Conservation (phyloP, 23 tunicate genomes). For the Ciona savignyi region DNA sequence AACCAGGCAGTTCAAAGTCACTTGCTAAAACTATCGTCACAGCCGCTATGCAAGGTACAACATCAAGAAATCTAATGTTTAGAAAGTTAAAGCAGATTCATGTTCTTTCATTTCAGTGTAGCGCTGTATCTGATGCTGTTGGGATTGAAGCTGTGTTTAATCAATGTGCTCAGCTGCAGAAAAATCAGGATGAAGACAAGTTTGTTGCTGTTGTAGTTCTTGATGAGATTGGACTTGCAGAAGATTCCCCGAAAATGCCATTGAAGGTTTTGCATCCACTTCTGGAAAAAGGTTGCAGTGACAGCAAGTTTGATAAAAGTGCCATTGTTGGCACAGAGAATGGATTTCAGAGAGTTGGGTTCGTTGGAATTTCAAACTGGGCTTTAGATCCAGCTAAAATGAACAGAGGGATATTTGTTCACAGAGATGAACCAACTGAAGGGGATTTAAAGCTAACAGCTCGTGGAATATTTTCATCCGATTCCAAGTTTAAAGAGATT, state of each 20-base stretch:
- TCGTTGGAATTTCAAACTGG: conserved; percentile 86
- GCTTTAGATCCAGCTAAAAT: conserved; percentile 78
- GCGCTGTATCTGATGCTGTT: conserved; percentile 68
- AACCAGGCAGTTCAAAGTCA: conserved; percentile 88
- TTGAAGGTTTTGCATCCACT: conserved; percentile 73
- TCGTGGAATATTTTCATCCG: conserved; percentile 48
- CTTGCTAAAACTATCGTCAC: conserved; percentile 73
- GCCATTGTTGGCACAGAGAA: background rate
- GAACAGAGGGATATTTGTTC: conserved; percentile 70
- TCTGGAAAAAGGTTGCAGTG: conserved; percentile 42
- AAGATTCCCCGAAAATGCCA: conserved; percentile 82
- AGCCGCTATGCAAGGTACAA: conserved; percentile 58
- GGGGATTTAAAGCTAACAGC: conserved; percentile 53
- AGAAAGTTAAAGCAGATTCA: conserved; percentile 53
- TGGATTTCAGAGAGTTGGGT: conserved; percentile 29
- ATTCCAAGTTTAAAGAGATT: conserved; percentile 18
- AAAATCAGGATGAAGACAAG: conserved; percentile 20
- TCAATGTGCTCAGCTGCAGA: conserved; percentile 49
- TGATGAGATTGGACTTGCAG: conserved; percentile 78
- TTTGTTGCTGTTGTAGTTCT: conserved; percentile 69
- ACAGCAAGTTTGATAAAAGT: conserved; percentile 2
- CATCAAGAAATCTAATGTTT: conserved; percentile 33
- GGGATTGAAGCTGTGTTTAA: conserved; percentile 62
- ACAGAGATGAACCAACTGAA: conserved; percentile 38
- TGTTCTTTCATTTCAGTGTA: conserved; percentile 66